A percentile compares a stretch with the other conserved stretches of the same genome.
Conservation (phyloP, 2,888 invertebrate species). For the Deilephila porcellus region DNA sequence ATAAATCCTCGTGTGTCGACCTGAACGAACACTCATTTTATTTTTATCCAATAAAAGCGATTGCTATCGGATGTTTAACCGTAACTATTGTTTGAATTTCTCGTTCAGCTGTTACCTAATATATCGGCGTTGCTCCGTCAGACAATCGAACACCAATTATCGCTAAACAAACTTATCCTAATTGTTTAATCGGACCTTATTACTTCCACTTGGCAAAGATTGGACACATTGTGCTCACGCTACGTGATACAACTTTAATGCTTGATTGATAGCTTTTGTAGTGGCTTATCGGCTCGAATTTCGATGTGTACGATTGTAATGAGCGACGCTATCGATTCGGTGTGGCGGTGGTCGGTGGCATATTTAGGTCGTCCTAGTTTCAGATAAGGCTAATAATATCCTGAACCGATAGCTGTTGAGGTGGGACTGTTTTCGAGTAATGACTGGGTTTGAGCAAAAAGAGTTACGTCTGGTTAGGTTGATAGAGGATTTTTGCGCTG, state of each 20-base stretch:
- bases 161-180: constrained; percentile 43
- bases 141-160: constrained; percentile 44
- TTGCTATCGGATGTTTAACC: constrained; percentile 1
- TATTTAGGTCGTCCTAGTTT: no score
- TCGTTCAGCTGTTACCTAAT: constrained; percentile 4
- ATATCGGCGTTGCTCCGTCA: constrained; percentile 23
- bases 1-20: background rate
- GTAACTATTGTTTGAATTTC: constrained; percentile 6
- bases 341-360: no score
- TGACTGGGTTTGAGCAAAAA: no score
- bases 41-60: constrained; percentile 19
- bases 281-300: no score
- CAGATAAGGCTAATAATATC: no score
- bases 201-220: constrained; percentile 22
- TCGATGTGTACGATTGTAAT: no score
- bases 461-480: no score
- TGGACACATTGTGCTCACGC: constrained; percentile 24
- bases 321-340: no score
- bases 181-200: constrained; percentile 45
- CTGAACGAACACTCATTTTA: constrained; percentile 2
- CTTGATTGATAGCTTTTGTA: background rate
- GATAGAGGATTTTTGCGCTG: no score
- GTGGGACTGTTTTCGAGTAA: no score
- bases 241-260: constrained; percentile 17
- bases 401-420: no score